phyloP scores from a whole-genome alignment of 1,140 invertebrate genomes.

The Temnothorax curvispinosus region DNA sequence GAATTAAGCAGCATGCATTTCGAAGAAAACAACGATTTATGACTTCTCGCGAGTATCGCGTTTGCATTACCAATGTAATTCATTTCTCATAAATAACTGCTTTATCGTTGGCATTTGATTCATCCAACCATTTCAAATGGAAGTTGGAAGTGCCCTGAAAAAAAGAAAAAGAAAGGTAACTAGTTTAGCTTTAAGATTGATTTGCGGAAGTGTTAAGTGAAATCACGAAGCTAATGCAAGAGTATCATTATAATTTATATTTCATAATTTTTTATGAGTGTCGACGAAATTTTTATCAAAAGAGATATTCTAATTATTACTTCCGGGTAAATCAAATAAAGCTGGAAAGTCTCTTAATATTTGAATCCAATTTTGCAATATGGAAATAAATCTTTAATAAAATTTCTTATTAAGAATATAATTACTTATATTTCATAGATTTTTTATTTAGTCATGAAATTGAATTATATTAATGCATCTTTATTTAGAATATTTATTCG shows the following conservation, averaged over 20 bases:
- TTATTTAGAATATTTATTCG: not conserved
- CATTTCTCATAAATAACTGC: slow-evolving; percentile 37
- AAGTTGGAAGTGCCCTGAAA: not conserved
- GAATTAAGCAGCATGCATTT: slow-evolving; percentile 58
- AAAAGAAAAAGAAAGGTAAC: slow-evolving; percentile 16
- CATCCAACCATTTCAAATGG: not conserved
- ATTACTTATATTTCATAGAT: not conserved
- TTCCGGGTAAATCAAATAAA: not conserved
- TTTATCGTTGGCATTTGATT: slow-evolving; percentile 27
- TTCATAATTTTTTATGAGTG: not conserved
- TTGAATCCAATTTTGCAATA: no score
- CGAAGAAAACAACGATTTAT: slow-evolving; percentile 49
- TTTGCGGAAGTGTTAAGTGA: slow-evolving; percentile 12
- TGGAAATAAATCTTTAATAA: no score
- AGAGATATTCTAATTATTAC: not conserved
- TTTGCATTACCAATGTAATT: slow-evolving; percentile 35
- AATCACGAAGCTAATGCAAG: not conserved
- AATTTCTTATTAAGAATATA: no score
- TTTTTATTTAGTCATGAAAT: not conserved
- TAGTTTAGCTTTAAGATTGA: not conserved
- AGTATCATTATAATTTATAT: not conserved
- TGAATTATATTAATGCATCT: not conserved
- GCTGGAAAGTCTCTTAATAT: not conserved
- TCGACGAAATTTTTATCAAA: not conserved
- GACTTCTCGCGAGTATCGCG: not conserved